Conservation (phyloP, 1,140 invertebrate genomes). For the Zaprionus tsacasi region DNA sequence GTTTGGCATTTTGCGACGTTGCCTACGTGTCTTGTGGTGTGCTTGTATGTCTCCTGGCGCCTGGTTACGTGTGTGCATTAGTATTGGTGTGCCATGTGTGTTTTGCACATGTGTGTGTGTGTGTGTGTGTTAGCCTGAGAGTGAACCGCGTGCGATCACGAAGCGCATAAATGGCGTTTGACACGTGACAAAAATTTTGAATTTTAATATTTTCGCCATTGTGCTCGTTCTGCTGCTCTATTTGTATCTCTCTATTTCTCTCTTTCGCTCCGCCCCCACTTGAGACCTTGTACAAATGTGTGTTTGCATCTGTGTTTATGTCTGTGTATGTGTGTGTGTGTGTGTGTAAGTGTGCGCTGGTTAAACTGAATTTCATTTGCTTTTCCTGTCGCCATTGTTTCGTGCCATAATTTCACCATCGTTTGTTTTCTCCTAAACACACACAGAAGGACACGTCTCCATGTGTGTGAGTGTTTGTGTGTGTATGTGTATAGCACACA, state of each 20-base stretch:
- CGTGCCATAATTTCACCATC: slow-evolving; percentile 29
- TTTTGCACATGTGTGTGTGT: slow-evolving; percentile 8
- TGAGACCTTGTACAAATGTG: not conserved
- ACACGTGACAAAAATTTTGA: slow-evolving; percentile 78
- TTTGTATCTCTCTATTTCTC: slow-evolving; percentile 12
- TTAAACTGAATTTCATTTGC: slow-evolving; percentile 75
- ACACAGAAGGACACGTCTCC: not conserved
- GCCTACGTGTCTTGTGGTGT: slow-evolving; percentile 36
- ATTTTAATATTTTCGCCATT: slow-evolving; percentile 74
- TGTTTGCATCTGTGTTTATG: not conserved
- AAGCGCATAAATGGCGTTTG: slow-evolving; percentile 80
- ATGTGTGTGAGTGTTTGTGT: not conserved
- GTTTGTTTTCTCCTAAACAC: slow-evolving; percentile 26
- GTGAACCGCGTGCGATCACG: slow-evolving; percentile 71
- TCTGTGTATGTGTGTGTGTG: slow-evolving; percentile 13
- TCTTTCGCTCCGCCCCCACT: not conserved
- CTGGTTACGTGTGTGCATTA: slow-evolving; percentile 41
- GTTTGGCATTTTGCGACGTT: slow-evolving; percentile 2
- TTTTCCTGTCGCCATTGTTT: slow-evolving; percentile 58
- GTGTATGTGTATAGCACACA: not conserved
- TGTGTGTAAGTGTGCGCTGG: slow-evolving; percentile 29
- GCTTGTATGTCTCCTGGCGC: slow-evolving; percentile 13
- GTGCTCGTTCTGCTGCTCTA: slow-evolving; percentile 13
- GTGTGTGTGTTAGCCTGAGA: slow-evolving; percentile 5
- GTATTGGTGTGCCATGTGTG: slow-evolving; percentile 29